phyloP scores from a whole-genome alignment of 2,888 invertebrate genomes.

The Epinotia ramella region DNA sequence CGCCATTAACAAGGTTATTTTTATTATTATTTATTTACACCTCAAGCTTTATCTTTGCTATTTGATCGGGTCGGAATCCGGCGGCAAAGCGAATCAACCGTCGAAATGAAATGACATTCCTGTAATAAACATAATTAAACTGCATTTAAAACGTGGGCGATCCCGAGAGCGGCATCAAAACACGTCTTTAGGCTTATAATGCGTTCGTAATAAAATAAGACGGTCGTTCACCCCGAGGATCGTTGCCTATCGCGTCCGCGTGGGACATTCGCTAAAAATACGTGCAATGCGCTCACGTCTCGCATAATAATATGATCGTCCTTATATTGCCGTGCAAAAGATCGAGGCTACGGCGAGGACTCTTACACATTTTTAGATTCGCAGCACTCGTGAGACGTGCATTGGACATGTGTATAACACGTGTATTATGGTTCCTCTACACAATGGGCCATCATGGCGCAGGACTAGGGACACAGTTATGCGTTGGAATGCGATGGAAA shows the following conservation, averaged over 20 bases:
- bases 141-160: conserved; percentile 43
- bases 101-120: conserved; percentile 30
- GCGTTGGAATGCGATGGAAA: too few relatives aligned
- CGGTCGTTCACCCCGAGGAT: conserved; percentile 42
- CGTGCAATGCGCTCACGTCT: conserved; percentile 51
- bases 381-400: conserved; percentile 10
- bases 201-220: conserved; percentile 47
- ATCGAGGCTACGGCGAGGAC: conserved; percentile 20
- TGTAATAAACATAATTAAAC: conserved; percentile 38
- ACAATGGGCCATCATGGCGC: too few relatives aligned
- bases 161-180: conserved; percentile 41
- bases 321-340: conserved; percentile 25
- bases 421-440: too few relatives aligned
- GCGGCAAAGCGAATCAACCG: conserved; percentile 17
- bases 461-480: too few relatives aligned
- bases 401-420: conserved; percentile 8
- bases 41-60: conserved; percentile 40
- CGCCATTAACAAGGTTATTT: conserved; percentile 5
- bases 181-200: conserved; percentile 44
- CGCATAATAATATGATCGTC: conserved; percentile 50
- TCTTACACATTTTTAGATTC: conserved; percentile 10
- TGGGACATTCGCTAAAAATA: conserved; percentile 63
- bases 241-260: conserved; percentile 46
- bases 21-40: conserved; percentile 17
- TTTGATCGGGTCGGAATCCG: conserved; percentile 42